These are phyloP conservation scores for Lasioglossum lativentre DNA, from an alignment of 2,888 invertebrate species.

Conservation along the genomic window DNA sequence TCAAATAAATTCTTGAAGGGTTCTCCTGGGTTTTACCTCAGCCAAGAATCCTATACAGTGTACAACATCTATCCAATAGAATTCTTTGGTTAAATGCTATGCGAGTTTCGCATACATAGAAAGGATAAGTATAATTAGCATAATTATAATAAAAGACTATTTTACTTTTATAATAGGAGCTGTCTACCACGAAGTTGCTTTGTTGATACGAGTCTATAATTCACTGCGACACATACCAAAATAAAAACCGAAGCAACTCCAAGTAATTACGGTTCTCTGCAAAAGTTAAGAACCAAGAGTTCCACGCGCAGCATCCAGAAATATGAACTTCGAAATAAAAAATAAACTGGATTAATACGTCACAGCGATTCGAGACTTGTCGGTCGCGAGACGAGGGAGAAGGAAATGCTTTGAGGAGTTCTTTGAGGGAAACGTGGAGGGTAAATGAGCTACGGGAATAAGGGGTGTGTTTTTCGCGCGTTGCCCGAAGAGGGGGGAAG, in stretches of 20 bases:
- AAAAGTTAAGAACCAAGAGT: not conserved
- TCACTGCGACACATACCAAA: too few species aligned
- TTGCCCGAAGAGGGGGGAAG: not conserved
- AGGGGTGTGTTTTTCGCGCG: slow-evolving; percentile 8
- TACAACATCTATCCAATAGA: too few species aligned
- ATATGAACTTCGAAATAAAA: not conserved
- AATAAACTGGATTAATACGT: not conserved
- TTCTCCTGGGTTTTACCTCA: too few species aligned
- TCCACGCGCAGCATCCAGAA: not conserved
- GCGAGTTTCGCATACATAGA: too few species aligned
- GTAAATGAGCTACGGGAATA: slow-evolving; percentile 33
- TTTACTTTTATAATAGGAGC: too few species aligned
- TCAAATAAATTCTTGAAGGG: too few species aligned
- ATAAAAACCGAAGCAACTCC: not conserved
- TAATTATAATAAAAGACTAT: too few species aligned
- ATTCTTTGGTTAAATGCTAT: too few species aligned
- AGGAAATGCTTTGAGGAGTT: slow-evolving; percentile 5
- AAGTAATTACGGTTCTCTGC: not conserved
- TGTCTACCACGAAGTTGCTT: too few species aligned
- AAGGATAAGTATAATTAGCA: too few species aligned
- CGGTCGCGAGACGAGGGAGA: not conserved
- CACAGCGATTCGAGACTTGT: slow-evolving; percentile 11
- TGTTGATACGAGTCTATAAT: too few species aligned
- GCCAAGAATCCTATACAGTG: too few species aligned
- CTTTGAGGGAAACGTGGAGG: slow-evolving; percentile 1